Percentiles rank a stretch among this genome's conserved stretches.
phyloP scores from a whole-genome alignment of 1,140 invertebrate species.

The Ostrea denselamellosa region DNA sequence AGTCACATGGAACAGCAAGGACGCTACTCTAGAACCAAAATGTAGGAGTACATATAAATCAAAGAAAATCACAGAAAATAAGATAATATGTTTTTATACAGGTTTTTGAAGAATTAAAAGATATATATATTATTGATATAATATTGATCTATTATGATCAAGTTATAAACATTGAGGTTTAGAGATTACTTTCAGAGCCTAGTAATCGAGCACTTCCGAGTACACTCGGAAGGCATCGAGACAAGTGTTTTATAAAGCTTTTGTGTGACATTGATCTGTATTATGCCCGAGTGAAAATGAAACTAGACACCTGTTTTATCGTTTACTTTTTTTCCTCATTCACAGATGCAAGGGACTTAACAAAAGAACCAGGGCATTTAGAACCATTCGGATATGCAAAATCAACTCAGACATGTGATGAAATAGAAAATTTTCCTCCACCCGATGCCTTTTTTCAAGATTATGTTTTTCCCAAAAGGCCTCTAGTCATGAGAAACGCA shows the following conservation, averaged over 20 bases:
- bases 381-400: slow-evolving; percentile 71
- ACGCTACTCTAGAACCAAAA: slow-evolving; percentile 37
- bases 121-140: too few relatives aligned
- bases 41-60: background rate
- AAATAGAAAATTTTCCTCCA: slow-evolving; percentile 65
- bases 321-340: background rate
- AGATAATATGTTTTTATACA: too few relatives aligned
- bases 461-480: slow-evolving; percentile 65
- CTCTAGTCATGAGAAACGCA: slow-evolving; percentile 71
- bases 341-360: slow-evolving; percentile 12
- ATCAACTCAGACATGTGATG: slow-evolving; percentile 63
- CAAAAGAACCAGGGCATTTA: slow-evolving; percentile 63
- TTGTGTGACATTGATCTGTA: background rate
- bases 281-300: background rate
- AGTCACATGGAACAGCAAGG: slow-evolving; percentile 32
- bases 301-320: background rate
- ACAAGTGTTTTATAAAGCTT: background rate
- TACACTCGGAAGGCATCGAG: too few relatives aligned
- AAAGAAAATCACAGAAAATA: too few relatives aligned
- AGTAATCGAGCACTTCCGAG: too few relatives aligned
- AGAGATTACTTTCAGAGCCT: background rate
- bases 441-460: slow-evolving; percentile 69
- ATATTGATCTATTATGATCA: too few relatives aligned
- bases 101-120: too few relatives aligned
- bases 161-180: background rate